Percentiles rank a stretch among this genome's conserved stretches.
Conservation (phyloP, 1,140 invertebrate species). For the Papilio glaucus region DNA sequence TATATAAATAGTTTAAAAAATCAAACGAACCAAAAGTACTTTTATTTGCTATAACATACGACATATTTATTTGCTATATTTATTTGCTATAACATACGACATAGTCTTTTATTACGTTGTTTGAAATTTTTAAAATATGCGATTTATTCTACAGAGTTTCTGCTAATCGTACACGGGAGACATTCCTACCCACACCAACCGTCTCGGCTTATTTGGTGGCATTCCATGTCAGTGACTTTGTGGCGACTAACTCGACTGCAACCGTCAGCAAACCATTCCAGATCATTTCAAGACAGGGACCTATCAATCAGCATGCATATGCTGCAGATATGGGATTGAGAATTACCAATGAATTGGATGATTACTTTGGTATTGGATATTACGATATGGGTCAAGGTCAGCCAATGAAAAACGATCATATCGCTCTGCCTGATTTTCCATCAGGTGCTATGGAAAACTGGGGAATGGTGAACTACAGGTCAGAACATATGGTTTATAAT, state of each 20-base stretch:
- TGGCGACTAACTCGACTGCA: constrained; percentile 53
- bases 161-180: constrained; percentile 59
- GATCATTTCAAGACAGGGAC: constrained; percentile 71
- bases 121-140: neutral
- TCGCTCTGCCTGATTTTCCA: constrained; percentile 89
- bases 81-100: no score
- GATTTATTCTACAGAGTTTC: constrained; percentile 48
- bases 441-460: constrained; percentile 88
- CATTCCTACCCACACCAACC: constrained; percentile 84
- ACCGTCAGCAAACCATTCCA: constrained; percentile 79
- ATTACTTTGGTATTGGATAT: constrained; percentile 81
- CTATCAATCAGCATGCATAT: constrained; percentile 76
- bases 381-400: constrained; percentile 74
- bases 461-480: constrained; percentile 88
- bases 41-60: no score
- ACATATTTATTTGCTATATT: no score
- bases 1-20: no score
- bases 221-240: constrained; percentile 92
- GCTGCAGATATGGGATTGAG: constrained; percentile 83
- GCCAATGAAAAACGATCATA: constrained; percentile 85
- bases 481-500: constrained; percentile 24
- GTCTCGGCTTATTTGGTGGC: constrained; percentile 96
- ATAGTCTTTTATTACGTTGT: no score
- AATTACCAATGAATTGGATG: constrained; percentile 81
- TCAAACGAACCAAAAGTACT: no score